Conservation (phyloP, 2,888 invertebrate species). For the Abrostola triplasia region DNA sequence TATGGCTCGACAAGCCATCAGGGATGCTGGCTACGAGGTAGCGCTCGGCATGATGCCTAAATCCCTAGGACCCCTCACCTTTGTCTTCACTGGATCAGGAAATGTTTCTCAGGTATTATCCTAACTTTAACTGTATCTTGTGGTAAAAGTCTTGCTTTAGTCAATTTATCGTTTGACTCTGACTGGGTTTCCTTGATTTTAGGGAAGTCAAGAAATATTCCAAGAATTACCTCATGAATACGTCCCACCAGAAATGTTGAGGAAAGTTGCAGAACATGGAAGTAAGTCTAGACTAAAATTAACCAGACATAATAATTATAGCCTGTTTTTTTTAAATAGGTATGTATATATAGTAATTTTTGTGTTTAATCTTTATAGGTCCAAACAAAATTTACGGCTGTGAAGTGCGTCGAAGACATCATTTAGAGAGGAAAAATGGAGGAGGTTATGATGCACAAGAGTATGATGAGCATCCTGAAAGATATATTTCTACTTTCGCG, state of each 20-base stretch:
- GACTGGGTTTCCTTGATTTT: slow-evolving; percentile 59
- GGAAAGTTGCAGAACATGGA: slow-evolving; percentile 98
- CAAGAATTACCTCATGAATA: slow-evolving; percentile 99
- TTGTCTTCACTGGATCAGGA: slow-evolving; percentile 99
- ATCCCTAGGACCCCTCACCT: slow-evolving; percentile 98
- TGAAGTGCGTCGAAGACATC: slow-evolving; percentile 97
- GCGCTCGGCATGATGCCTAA: slow-evolving; percentile 98
- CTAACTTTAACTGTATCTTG: not conserved
- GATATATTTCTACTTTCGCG: slow-evolving; percentile 98
- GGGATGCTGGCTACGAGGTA: slow-evolving; percentile 99
- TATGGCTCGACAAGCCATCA: slow-evolving; percentile 98
- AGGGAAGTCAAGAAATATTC: slow-evolving; percentile 96
- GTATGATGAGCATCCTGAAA: slow-evolving; percentile 97
- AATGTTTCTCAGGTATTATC: slow-evolving; percentile 95
- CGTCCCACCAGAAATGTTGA: slow-evolving; percentile 97
- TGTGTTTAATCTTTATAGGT: slow-evolving; percentile 83
- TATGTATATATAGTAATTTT: too few species aligned
- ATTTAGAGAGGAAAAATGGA: slow-evolving; percentile 96
- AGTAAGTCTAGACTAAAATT: slow-evolving; percentile 88
- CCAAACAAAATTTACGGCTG: slow-evolving; percentile 98
- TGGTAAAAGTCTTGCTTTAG: not conserved
- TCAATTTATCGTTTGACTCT: too few species aligned
- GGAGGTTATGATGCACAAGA: slow-evolving; percentile 95
- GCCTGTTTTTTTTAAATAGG: too few species aligned
- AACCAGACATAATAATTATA: too few species aligned